phyloP scores from a whole-genome alignment of 2,113 vertebrate genomes.

The Aptenodytes forsteri region DNA sequence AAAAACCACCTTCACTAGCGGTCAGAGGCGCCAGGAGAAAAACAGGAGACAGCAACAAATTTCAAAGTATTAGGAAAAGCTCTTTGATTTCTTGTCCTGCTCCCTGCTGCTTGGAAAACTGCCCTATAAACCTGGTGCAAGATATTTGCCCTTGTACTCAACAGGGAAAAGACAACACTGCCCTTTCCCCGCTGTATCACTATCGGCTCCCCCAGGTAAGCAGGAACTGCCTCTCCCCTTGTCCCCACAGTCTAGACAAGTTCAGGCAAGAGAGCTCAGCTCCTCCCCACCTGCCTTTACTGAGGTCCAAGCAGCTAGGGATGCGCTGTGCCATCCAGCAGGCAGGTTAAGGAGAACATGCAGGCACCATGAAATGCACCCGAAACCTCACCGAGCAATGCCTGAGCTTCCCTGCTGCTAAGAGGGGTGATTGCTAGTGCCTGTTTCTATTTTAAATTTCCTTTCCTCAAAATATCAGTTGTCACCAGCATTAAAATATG shows the following conservation, averaged over 20 bases:
- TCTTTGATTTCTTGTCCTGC: not conserved
- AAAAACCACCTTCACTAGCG: not conserved
- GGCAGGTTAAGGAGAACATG: not conserved
- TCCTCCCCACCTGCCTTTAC: not conserved
- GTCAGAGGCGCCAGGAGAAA: not conserved
- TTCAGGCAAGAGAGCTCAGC: not conserved
- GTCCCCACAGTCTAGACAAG: not conserved
- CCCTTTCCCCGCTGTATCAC: not conserved
- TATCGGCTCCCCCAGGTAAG: fast-evolving
- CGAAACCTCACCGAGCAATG: not conserved
- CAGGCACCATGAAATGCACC: not conserved
- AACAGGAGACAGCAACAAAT: not conserved
- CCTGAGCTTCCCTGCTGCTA: not conserved
- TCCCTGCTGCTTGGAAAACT: not conserved
- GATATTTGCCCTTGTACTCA: not conserved
- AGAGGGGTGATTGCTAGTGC: not conserved
- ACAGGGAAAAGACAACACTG: not conserved
- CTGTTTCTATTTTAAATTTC: not conserved
- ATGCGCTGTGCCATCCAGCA: not conserved
- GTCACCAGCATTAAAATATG: not conserved
- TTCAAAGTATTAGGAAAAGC: not conserved
- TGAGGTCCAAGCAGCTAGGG: not conserved
- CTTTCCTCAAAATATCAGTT: not conserved
- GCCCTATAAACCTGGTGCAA: not conserved
- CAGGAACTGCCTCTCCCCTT: not conserved